These are phyloP conservation scores for Centrocercus urophasianus DNA, from an alignment of 2,113 vertebrate species.

Conservation along the genomic window DNA sequence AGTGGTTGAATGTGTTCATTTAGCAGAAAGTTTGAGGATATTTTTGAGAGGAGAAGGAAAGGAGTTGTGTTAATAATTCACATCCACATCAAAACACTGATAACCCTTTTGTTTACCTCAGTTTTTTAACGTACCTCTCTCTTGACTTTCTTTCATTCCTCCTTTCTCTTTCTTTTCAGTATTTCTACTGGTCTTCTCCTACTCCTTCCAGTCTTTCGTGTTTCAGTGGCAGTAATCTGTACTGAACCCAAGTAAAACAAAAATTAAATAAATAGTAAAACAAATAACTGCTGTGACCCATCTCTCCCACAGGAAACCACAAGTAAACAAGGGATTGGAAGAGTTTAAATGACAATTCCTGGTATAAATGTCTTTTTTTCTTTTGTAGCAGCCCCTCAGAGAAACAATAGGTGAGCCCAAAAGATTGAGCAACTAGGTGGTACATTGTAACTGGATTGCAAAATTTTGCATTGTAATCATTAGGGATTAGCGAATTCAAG, in stretches of 20 bases:
- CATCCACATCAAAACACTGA: neutral
- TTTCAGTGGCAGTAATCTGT: neutral
- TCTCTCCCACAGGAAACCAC: neutral
- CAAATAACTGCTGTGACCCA: neutral
- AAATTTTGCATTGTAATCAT: neutral
- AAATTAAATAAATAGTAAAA: neutral
- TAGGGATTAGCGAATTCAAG: neutral
- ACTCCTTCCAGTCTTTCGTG: neutral
- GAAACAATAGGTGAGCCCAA: slow-evolving; percentile 41
- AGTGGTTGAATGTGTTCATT: neutral
- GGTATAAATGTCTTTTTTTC: neutral
- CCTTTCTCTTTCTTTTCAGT: neutral
- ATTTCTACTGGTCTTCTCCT: neutral
- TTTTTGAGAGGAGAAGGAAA: neutral
- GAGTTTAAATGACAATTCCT: neutral
- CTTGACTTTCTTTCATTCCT: neutral
- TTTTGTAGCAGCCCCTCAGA: slow-evolving; percentile 32
- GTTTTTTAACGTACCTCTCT: neutral
- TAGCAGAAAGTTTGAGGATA: neutral
- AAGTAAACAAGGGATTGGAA: slow-evolving; percentile 5
- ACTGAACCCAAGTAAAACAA: neutral
- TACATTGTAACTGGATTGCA: neutral
- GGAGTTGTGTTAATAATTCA: neutral
- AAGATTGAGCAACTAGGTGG: neutral
- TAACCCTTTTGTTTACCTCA: neutral